Percentiles rank a stretch among this genome's conserved stretches.
These are phyloP conservation scores for Dicrostonyx torquatus DNA, from an alignment of 2,797 vertebrate species.

Conservation along the genomic window DNA sequence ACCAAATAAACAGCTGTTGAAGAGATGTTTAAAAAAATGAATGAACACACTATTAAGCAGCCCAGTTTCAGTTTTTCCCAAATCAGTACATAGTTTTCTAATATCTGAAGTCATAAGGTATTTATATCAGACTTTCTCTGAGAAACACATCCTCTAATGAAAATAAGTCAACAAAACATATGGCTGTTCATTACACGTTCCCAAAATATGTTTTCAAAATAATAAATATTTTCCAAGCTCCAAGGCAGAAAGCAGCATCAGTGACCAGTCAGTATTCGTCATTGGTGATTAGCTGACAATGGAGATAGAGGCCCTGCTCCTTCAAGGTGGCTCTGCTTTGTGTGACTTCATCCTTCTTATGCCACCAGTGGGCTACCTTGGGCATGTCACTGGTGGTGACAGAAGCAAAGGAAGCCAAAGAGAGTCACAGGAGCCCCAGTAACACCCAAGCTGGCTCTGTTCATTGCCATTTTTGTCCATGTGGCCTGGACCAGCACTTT, in stretches of 20 bases:
- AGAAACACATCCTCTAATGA: background rate
- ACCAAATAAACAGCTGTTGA: background rate
- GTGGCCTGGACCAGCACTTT: background rate
- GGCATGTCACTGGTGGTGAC: background rate
- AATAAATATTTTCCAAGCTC: background rate
- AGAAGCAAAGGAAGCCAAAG: background rate
- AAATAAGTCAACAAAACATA: background rate
- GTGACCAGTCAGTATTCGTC: background rate
- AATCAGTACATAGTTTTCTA: background rate
- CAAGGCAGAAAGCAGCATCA: background rate
- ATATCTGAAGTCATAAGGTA: background rate
- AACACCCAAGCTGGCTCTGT: background rate
- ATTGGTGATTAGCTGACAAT: background rate
- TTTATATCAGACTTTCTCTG: background rate
- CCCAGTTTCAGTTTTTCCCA: background rate
- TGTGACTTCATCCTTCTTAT: background rate
- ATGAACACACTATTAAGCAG: background rate
- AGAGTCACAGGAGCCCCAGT: background rate
- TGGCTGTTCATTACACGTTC: background rate
- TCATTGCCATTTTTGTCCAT: background rate
- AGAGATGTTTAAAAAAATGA: background rate
- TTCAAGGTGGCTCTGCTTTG: background rate
- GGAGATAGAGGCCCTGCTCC: background rate
- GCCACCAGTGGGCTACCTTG: background rate
- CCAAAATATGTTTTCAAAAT: background rate